A percentile compares a stretch with the other conserved stretches of the same genome.
Evolutionary conservation across 2,888 invertebrate genomes (phyloP).

Genomic region (Phania funesta): DNA sequence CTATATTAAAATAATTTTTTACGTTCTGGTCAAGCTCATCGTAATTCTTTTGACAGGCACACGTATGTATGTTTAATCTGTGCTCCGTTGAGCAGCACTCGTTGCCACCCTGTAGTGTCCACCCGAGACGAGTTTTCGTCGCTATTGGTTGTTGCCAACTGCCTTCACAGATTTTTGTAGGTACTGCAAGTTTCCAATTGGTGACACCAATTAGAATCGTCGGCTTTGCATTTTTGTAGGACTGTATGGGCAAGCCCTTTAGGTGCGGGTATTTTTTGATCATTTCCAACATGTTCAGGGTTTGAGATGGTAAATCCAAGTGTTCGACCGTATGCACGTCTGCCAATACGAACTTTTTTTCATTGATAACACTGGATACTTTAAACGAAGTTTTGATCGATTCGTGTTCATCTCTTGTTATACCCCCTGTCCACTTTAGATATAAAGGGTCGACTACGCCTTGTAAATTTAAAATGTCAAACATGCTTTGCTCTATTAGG

Average conservation of each 20-base stretch:
- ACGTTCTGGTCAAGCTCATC: background rate
- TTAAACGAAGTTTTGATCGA: background rate
- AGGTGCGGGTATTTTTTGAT: background rate
- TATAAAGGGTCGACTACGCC: background rate
- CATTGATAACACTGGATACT: background rate
- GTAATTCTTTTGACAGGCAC: background rate
- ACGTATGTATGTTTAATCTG: background rate
- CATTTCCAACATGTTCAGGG: background rate
- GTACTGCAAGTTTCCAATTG: background rate
- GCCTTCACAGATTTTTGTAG: constrained; percentile 1
- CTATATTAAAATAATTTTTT: constrained; percentile 1
- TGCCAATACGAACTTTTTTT: background rate
- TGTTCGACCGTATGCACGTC: background rate
- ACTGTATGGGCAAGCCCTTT: background rate
- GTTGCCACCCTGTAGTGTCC: background rate
- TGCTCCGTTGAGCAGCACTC: background rate
- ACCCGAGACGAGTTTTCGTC: background rate
- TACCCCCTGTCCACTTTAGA: background rate
- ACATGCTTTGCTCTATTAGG: constrained; percentile 26
- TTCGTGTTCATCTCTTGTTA: too few species aligned
- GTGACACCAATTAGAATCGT: background rate
- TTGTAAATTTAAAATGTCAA: background rate
- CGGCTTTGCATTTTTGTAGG: background rate
- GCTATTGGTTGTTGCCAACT: constrained; percentile 12
- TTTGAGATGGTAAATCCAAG: background rate